A percentile compares a stretch with the other conserved stretches of the same genome.
Conservation (phyloP, 2,888 invertebrate genomes). For the Pachliopta kotzebuea region DNA sequence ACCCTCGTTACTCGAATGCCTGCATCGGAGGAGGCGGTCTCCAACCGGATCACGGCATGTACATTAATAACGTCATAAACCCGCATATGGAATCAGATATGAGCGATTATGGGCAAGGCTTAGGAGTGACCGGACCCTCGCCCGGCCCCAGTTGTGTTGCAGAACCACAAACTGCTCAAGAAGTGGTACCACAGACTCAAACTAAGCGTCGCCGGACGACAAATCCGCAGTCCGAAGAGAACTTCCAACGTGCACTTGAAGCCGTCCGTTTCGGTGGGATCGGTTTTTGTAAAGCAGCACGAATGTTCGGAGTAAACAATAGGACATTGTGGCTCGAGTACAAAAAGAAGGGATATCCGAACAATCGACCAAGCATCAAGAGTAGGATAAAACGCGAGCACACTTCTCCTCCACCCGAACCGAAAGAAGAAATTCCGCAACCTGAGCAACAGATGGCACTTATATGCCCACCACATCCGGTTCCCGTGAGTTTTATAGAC, state of each 20-base stretch:
- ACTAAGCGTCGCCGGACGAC: slow-evolving; percentile 85
- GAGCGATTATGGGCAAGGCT: slow-evolving; percentile 62
- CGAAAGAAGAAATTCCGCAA: slow-evolving; percentile 61
- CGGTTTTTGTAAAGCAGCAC: slow-evolving; percentile 92
- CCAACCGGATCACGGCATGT: slow-evolving; percentile 80
- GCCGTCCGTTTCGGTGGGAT: slow-evolving; percentile 91
- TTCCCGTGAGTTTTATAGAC: slow-evolving; percentile 86
- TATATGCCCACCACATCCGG: slow-evolving; percentile 83
- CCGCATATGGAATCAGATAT: slow-evolving; percentile 59
- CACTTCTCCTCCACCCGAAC: slow-evolving; percentile 81
- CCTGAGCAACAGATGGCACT: slow-evolving; percentile 73
- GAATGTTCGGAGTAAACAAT: slow-evolving; percentile 92
- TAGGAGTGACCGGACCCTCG: slow-evolving; percentile 63
- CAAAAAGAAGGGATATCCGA: slow-evolving; percentile 91
- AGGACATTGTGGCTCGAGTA: slow-evolving; percentile 92
- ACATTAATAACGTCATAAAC: slow-evolving; percentile 77
- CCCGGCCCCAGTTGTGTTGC: slow-evolving; percentile 59
- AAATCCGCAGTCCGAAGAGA: slow-evolving; percentile 91
- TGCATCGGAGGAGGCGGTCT: slow-evolving; percentile 81
- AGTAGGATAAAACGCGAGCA: slow-evolving; percentile 86
- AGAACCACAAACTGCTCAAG: slow-evolving; percentile 52
- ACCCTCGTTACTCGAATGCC: slow-evolving; percentile 86
- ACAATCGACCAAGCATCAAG: slow-evolving; percentile 88
- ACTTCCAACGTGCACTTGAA: slow-evolving; percentile 89
- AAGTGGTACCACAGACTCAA: slow-evolving; percentile 52